A percentile compares a stretch with the other conserved stretches of the same genome.
These are phyloP conservation scores for Peucedramus taeniatus DNA, from an alignment of 2,113 vertebrate species.

Conservation along the genomic window DNA sequence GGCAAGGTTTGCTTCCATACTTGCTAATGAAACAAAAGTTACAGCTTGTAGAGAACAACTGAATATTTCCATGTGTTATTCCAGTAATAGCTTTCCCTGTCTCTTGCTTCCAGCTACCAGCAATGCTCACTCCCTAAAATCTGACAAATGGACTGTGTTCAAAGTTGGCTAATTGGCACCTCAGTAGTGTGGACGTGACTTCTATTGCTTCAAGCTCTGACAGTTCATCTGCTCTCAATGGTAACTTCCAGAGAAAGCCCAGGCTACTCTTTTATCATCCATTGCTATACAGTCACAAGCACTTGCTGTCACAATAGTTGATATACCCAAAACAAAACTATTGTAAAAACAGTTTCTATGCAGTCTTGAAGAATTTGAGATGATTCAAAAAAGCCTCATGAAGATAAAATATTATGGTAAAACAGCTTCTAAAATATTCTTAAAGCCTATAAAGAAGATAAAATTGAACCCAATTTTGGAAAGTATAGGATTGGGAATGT, in stretches of 20 bases:
- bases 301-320: neutral
- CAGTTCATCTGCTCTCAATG: neutral
- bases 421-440: neutral
- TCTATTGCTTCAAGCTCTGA: neutral
- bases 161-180: slow-evolving; percentile 39
- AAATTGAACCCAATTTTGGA: neutral
- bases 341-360: neutral
- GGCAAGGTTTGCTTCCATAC: slow-evolving; percentile 1
- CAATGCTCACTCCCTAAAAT: neutral
- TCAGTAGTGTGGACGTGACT: neutral
- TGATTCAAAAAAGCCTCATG: neutral
- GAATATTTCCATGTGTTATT: slow-evolving; percentile 22
- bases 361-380: neutral
- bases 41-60: slow-evolving; percentile 7
- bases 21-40: slow-evolving; percentile 32
- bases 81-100: slow-evolving; percentile 9
- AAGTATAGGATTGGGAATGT: neutral
- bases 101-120: slow-evolving; percentile 27
- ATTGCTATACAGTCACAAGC: neutral
- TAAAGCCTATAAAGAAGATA: neutral
- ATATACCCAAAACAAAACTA: neutral
- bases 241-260: neutral
- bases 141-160: slow-evolving; percentile 27
- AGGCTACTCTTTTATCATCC: neutral
- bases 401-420: neutral